Base-by-base conservation (phyloP, 1,140 invertebrate genomes). In the Meloidogyne chitwoodi region DNA sequence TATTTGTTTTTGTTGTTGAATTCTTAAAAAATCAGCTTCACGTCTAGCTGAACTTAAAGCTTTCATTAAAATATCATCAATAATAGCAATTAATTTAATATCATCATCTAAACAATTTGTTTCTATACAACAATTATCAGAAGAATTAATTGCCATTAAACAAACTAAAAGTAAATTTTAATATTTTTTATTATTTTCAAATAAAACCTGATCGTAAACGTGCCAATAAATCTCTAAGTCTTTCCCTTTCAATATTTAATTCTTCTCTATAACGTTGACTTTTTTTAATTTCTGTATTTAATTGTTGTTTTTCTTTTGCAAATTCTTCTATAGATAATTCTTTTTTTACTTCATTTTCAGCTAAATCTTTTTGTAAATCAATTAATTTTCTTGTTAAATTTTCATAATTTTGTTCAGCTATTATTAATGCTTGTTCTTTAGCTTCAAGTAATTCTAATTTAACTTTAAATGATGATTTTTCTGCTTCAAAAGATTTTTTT, bases 1-100 rank as follows among this genome's bases (percentile, higher is more conserved):
- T 24, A 82, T 78, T 74, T 82, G 81, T 31, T 72, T 74, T 74
- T 78, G 73, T 69, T 82, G 79, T 65, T 84, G 78, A 34, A 84
- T 48, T n/a, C 82, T 44, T 31, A 82, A 48, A 19, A 74, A 61
- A 68, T 83, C 81, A 4, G 82, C 82, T 61, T 83, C 81, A 3
- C 19, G 5, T 19, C 81, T 27, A 10, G 81, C 75, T 16, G 56
- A 71, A 48, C 48, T 72, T 19, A 84, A 74, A 31, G 79, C 83
- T 22, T 77, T 27, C 68, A 81, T 74, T 19, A 82, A 34, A n/a
- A 83, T 41, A n/a, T 81, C 61, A 63, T 82, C 81, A 27, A 82
- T 82, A 24, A 68, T 65, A 26, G 76, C 62, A n/a, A 82, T 75
- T 29, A 82, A 24, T 29, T 79, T 26, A 22, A 66, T 34, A 70